Evolutionary conservation across 2,113 vertebrate species (phyloP).

Genomic region (Myrmecobius fasciatus): DNA sequence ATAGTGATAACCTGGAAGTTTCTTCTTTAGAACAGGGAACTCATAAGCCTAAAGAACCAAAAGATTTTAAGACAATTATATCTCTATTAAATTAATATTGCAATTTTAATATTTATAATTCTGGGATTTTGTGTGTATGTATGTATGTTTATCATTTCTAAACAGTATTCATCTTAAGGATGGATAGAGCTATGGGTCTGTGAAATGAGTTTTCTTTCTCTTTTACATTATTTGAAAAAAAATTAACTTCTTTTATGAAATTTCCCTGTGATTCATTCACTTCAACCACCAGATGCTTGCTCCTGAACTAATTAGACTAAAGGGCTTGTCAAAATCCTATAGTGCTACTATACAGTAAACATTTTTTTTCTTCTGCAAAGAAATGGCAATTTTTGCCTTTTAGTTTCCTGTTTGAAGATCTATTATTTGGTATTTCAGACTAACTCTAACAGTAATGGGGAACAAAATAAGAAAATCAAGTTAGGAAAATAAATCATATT

Average conservation of each 20-base stretch:
- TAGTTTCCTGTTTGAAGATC: neutral
- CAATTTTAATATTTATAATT: neutral
- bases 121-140: neutral
- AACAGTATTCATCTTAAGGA: neutral
- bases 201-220: neutral
- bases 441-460: neutral
- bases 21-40: neutral
- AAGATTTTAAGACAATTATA: neutral
- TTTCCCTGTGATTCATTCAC: slow-evolving; percentile 35
- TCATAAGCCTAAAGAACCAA: neutral
- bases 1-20: neutral
- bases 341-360: neutral
- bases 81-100: neutral
- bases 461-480: neutral
- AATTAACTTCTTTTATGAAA: slow-evolving; percentile 10
- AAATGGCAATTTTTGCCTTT: neutral
- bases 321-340: neutral
- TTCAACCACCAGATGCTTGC: slow-evolving; percentile 44
- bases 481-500: neutral
- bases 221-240: slow-evolving; percentile 12
- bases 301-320: slow-evolving; percentile 3
- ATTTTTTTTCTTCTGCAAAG: neutral
- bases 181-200: neutral
- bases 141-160: neutral
- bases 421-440: neutral